A percentile compares a stretch with the other conserved stretches of the same genome.
phyloP scores from a whole-genome alignment of 30 jellyfish, hydroid and myxozoan genomes.

The Hydractinia echinata region DNA sequence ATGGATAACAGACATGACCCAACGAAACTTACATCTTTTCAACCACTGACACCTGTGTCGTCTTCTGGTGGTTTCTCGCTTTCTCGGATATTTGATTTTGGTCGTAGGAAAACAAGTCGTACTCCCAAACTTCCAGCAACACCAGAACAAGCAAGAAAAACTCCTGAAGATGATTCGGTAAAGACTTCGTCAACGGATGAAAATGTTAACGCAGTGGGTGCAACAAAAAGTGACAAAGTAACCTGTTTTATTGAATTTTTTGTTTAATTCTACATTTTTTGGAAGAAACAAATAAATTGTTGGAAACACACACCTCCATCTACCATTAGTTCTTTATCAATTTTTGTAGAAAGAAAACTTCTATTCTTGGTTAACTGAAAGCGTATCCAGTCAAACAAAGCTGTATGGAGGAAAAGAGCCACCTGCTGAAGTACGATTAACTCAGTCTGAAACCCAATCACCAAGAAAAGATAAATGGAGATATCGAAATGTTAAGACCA shows the following conservation, averaged over 20 bases:
- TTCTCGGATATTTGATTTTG: slow-evolving; percentile 52
- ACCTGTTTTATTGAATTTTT: too few relatives aligned
- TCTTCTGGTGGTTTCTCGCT: slow-evolving; percentile 72
- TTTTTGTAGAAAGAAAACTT: slow-evolving; percentile 20
- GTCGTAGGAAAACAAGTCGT: slow-evolving; percentile 41
- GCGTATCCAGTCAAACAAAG: slow-evolving; percentile 18
- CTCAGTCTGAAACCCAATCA: slow-evolving; percentile 9
- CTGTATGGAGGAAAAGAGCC: slow-evolving; percentile 37
- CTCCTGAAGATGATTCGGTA: neutral
- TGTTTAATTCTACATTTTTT: too few relatives aligned
- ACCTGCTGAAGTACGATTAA: slow-evolving; percentile 15
- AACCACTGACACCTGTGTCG: slow-evolving; percentile 81
- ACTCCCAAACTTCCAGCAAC: slow-evolving; percentile 22
- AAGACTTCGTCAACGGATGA: neutral
- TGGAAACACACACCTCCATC: too few relatives aligned
- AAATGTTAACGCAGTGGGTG: neutral
- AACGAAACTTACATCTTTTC: slow-evolving; percentile 66
- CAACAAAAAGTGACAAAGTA: too few relatives aligned
- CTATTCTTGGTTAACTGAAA: slow-evolving; percentile 26
- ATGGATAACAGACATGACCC: slow-evolving; percentile 49
- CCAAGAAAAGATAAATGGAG: slow-evolving; percentile 84
- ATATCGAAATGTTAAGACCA: slow-evolving; percentile 89
- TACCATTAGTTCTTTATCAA: neutral
- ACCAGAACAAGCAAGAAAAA: slow-evolving; percentile 14
- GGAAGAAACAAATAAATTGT: too few relatives aligned